These are phyloP conservation scores for Caenorhabditis latens DNA, from an alignment of 1,140 invertebrate genomes.

Conservation along the genomic window DNA sequence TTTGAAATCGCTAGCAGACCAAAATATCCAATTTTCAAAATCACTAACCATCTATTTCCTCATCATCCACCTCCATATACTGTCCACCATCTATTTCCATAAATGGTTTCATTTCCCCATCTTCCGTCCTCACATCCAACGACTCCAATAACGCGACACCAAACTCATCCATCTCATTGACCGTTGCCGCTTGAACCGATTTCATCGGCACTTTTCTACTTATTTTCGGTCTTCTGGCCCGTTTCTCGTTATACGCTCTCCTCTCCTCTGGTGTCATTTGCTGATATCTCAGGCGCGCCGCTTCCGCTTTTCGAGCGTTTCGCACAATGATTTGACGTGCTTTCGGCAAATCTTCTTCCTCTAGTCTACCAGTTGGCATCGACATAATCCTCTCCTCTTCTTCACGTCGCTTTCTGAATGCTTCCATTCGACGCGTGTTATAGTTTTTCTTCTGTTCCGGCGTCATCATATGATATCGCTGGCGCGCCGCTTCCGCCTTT, in stretches of 20 bases:
- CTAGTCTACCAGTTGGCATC: slow-evolving; percentile 61
- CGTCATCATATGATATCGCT: slow-evolving; percentile 64
- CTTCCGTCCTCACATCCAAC: too few relatives aligned
- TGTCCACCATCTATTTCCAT: too few relatives aligned
- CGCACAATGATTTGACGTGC: slow-evolving; percentile 65
- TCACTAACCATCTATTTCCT: too few relatives aligned
- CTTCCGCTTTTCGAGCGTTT: slow-evolving; percentile 62
- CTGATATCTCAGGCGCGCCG: slow-evolving; percentile 57
- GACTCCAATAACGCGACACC: too few relatives aligned
- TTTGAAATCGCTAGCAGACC: too few relatives aligned
- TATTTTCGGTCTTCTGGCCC: neutral
- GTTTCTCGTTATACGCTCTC: slow-evolving; percentile 51
- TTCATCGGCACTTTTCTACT: neutral
- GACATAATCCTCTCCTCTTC: slow-evolving; percentile 64
- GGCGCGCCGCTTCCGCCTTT: slow-evolving; percentile 65
- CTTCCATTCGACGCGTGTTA: slow-evolving; percentile 60
- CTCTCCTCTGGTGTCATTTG: slow-evolving; percentile 62
- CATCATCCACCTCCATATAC: too few relatives aligned
- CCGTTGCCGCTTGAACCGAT: too few relatives aligned
- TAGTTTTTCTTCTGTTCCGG: slow-evolving; percentile 63
- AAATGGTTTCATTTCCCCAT: too few relatives aligned
- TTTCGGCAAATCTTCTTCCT: slow-evolving; percentile 49
- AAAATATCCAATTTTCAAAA: too few relatives aligned
- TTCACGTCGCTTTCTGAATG: slow-evolving; percentile 58
- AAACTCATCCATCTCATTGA: too few relatives aligned